Percentiles rank a stretch among this genome's conserved stretches.
Evolutionary conservation across 2,888 invertebrate species (phyloP).

Genomic region (Branchipolynoe longqiensis): DNA sequence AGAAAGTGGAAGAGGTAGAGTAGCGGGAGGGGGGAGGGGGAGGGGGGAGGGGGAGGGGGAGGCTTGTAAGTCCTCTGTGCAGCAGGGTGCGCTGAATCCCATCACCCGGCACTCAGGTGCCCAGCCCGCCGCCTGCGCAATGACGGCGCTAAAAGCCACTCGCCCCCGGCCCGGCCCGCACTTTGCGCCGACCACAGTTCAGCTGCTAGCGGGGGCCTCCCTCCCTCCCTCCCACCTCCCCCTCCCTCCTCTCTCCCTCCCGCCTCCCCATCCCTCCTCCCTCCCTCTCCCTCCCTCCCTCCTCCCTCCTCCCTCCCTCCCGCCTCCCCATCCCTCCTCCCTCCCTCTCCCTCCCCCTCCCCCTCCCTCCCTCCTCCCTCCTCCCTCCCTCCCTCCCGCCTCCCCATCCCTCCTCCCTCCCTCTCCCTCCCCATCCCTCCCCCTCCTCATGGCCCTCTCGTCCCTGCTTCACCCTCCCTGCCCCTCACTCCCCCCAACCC

Average conservation of each 20-base stretch:
- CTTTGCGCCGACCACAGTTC: no score
- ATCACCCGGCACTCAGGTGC: no score
- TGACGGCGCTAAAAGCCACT: no score
- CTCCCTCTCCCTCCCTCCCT: neutral
- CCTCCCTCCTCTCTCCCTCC: neutral
- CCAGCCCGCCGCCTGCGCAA: no score
- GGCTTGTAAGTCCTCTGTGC: no score
- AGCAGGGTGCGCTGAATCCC: no score
- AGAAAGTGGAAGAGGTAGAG: no score
- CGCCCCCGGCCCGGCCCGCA: no score
- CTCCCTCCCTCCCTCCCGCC: neutral
- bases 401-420: neutral
- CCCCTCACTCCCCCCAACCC: neutral
- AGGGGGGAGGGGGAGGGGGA: no score
- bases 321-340: neutral
- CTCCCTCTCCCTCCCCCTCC: neutral
- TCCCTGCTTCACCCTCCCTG: neutral
- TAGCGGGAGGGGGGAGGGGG: no score
- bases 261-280: neutral
- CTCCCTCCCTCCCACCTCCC: constrained; percentile 19
- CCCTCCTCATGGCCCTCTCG: neutral
- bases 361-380: neutral
- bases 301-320: neutral
- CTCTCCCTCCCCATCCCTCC: neutral
- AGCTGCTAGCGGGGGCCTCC: neutral